phyloP scores from a whole-genome alignment of 2,797 vertebrate genomes.

The Coendou prehensilis region DNA sequence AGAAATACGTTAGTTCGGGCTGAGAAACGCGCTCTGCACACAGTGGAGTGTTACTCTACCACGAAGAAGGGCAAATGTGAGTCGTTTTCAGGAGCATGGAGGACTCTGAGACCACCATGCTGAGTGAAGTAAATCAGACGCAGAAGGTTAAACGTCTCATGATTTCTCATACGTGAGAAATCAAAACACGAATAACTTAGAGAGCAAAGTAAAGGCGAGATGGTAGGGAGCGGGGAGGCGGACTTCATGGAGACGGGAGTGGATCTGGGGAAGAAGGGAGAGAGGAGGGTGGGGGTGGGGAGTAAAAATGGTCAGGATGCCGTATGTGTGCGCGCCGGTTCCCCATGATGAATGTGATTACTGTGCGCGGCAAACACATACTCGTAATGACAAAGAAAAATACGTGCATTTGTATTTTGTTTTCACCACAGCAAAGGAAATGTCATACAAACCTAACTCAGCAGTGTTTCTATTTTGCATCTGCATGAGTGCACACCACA shows the following conservation, averaged over 20 bases:
- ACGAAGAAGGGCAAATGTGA: neutral
- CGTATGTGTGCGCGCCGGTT: no score
- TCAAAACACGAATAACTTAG: neutral
- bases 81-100: neutral
- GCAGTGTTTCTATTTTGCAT: conserved; percentile 11
- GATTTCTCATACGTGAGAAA: neutral
- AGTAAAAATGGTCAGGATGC: no score
- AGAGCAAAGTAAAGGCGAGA: neutral
- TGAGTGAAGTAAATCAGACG: neutral
- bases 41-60: neutral
- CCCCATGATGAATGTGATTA: no score
- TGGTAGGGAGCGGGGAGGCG: neutral
- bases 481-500: neutral
- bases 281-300: no score
- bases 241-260: neutral
- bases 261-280: no score
- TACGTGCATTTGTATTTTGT: neutral
- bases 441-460: neutral
- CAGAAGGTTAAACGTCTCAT: neutral
- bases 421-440: neutral
- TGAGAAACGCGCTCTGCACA: neutral
- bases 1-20: neutral
- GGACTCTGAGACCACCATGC: neutral
- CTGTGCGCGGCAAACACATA: no score
- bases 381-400: neutral